A percentile compares a stretch with the other conserved stretches of the same genome.
Evolutionary conservation across 1,140 invertebrate genomes (phyloP).

Genomic region (Tetramorium alpestre): DNA sequence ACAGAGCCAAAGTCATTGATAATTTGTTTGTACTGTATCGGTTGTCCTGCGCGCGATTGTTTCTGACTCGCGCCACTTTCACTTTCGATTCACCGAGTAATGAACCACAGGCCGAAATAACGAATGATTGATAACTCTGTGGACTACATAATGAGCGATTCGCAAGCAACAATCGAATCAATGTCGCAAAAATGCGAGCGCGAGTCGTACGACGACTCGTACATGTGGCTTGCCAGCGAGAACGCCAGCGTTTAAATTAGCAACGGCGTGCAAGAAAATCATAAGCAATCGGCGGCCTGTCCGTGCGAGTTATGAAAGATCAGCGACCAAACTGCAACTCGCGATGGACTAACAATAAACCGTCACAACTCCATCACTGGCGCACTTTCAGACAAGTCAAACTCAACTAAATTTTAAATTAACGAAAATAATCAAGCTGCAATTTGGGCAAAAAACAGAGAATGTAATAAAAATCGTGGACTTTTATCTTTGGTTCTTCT

Average conservation of each 20-base stretch:
- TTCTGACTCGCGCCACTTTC: conserved; percentile 43
- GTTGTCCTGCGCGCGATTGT: not conserved
- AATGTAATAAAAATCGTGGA: not conserved
- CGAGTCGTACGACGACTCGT: not conserved
- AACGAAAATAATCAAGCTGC: no score
- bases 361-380: not conserved
- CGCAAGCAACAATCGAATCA: conserved; percentile 28
- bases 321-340: not conserved
- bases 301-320: not conserved
- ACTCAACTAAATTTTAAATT: not conserved
- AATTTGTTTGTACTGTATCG: conserved; percentile 9
- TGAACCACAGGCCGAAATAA: conserved; percentile 36
- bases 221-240: not conserved
- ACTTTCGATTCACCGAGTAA: conserved; percentile 36
- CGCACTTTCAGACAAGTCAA: not conserved
- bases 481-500: not conserved
- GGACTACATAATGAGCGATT: conserved; percentile 19
- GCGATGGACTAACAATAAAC: not conserved
- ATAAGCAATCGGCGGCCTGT: conserved; percentile 31
- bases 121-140: conserved; percentile 25
- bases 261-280: conserved; percentile 46
- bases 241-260: conserved; percentile 34
- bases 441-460: not conserved
- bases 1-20: not conserved
- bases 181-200: conserved; percentile 23